Percentiles rank a stretch among this genome's conserved stretches.
Evolutionary conservation across 2,797 vertebrate genomes (phyloP).

Genomic region (Sebastes hubbsi): DNA sequence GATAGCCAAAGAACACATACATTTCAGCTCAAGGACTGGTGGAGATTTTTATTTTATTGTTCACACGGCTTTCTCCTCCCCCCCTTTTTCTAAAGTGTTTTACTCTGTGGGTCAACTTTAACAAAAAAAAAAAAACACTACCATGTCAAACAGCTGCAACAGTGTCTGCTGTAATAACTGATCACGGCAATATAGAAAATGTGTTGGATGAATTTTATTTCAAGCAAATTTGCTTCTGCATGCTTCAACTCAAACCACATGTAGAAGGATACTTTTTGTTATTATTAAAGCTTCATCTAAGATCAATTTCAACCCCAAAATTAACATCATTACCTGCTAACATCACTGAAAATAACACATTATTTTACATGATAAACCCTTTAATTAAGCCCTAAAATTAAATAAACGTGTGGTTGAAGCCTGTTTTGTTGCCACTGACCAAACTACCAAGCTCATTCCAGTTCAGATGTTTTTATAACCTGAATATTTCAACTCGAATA

Average conservation of each 20-base stretch:
- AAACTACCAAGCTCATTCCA: slow-evolving; percentile 42
- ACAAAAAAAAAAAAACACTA: slow-evolving; percentile 19
- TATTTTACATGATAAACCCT: slow-evolving; percentile 19
- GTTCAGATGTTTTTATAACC: slow-evolving; percentile 23
- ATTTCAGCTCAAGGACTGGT: slow-evolving; percentile 84
- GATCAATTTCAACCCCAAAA: slow-evolving; percentile 15
- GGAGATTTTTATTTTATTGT: slow-evolving; percentile 57
- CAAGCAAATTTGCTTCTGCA: slow-evolving; percentile 34
- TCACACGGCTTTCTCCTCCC: slow-evolving; percentile 18
- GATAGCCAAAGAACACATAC: slow-evolving; percentile 97
- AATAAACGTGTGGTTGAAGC: slow-evolving; percentile 10
- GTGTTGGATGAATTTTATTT: slow-evolving; percentile 30
- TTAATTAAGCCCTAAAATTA: slow-evolving; percentile 16
- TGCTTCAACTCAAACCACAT: slow-evolving; percentile 39
- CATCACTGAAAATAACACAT: slow-evolving; percentile 5
- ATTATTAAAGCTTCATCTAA: neutral
- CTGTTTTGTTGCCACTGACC: slow-evolving; percentile 44
- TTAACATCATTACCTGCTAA: neutral
- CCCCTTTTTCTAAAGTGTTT: slow-evolving; percentile 63
- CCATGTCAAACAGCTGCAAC: slow-evolving; percentile 58
- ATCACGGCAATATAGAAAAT: slow-evolving; percentile 28
- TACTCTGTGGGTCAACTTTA: slow-evolving; percentile 60
- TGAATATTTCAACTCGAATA: slow-evolving; percentile 15
- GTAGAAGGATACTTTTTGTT: neutral
- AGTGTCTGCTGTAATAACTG: slow-evolving; percentile 34